Evolutionary conservation across 2,797 vertebrate species (phyloP).

Genomic region (Liasis olivaceus): DNA sequence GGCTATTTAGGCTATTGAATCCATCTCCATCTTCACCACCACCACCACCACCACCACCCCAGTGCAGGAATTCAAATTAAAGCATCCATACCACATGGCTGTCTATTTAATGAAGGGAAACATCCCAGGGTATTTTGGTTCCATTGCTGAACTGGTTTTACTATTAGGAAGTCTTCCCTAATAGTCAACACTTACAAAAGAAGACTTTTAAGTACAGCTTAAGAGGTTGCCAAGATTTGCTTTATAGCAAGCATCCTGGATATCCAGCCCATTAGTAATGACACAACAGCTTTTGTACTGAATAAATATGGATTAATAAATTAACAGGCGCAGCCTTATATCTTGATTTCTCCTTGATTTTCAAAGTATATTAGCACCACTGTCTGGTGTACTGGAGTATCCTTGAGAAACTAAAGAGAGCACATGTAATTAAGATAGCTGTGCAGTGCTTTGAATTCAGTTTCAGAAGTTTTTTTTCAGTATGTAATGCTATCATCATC

Average conservation of each 20-base stretch:
- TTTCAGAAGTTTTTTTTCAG: not conserved
- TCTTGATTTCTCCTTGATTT: not conserved
- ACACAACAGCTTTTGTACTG: not conserved
- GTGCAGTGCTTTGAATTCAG: not conserved
- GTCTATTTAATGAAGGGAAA: not conserved
- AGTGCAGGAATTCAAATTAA: not conserved
- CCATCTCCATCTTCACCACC: not conserved
- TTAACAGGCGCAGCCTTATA: not conserved
- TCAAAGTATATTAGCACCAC: not conserved
- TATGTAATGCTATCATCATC: too few species aligned
- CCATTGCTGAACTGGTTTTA: not conserved
- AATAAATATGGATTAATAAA: not conserved
- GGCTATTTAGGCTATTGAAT: not conserved
- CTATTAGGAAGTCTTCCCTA: not conserved
- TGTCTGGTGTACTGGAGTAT: not conserved
- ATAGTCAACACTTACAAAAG: not conserved
- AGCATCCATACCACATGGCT: not conserved
- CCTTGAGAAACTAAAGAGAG: not conserved
- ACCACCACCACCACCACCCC: not conserved
- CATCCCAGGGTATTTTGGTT: not conserved
- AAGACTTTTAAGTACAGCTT: not conserved
- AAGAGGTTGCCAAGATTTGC: not conserved
- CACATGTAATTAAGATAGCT: not conserved
- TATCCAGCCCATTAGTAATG: not conserved
- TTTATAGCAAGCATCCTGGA: not conserved